A percentile compares a stretch with the other conserved stretches of the same genome.
Evolutionary conservation across 1,140 invertebrate genomes (phyloP).

Genomic region (Drosophila lacertosa): DNA sequence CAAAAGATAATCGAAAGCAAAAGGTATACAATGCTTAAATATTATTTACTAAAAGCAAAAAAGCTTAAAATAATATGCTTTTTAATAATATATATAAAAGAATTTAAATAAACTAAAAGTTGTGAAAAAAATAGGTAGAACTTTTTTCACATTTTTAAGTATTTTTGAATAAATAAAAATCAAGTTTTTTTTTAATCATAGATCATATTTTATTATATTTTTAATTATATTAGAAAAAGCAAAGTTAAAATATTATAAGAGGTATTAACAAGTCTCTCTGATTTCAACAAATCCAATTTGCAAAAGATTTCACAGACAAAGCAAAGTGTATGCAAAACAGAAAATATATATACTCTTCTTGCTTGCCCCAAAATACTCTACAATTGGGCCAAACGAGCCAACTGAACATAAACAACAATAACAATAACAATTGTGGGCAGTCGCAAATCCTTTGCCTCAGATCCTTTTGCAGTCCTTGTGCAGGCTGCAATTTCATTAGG

Average conservation of each 20-base stretch:
- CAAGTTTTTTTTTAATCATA: no score
- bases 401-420: slow-evolving; percentile 1
- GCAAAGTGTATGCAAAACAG: no score
- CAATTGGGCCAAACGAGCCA: slow-evolving; percentile 1
- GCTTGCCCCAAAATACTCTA: slow-evolving; percentile 27
- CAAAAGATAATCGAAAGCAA: not conserved
- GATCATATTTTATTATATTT: no score
- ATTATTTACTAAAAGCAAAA: not conserved
- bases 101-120: no score
- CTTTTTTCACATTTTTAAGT: no score
- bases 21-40: not conserved
- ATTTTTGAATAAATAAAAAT: no score
- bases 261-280: not conserved
- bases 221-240: no score
- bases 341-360: slow-evolving; percentile 11
- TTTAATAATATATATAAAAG: no score
- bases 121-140: no score
- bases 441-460: slow-evolving; percentile 28
- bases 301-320: slow-evolving; percentile 34
- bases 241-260: no score
- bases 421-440: slow-evolving; percentile 14
- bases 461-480: slow-evolving; percentile 31
- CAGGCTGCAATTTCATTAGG: slow-evolving; percentile 51
- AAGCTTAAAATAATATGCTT: no score
- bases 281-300: slow-evolving; percentile 35